Evolutionary conservation across 2,113 vertebrate species (phyloP), one percentile per base, ranked within the genome.

Genomic region (Chloroceryle aenea): DNA sequence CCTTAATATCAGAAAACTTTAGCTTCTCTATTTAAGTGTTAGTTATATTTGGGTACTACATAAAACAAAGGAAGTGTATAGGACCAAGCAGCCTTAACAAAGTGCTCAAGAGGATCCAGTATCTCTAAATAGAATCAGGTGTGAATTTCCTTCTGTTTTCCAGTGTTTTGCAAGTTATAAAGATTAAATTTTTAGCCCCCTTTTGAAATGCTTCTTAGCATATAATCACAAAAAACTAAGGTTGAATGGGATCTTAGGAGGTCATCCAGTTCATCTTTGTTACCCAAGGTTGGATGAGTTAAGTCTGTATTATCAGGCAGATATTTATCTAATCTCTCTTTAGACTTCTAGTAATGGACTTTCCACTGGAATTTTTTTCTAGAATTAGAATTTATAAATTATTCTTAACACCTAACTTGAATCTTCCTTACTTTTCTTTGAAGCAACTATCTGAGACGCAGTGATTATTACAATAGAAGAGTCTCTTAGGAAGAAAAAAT

Each of bases 1-100:
- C 84, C 32, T 79, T 91, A 76, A 93, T 88, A 62, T 29, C 34
- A 93, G 85, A 76, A 74, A 96, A 91, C 20, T 76, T 97, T n/a
- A 82, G 20, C 52, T 67, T 97, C 47, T 91, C 34, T 92, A 72
- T 78, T 83, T 94, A 94, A 87, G 66, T 42, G 22, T 74, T 32
- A 18, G 14, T 43, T 81, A 29, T 95, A 52, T 42, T 89, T 94
- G 47, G 19, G 9, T 80, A 64, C 19, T 50, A 92, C 67, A 71
- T 58, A 89, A 93, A 92, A 66, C 7, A 68, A 64, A 61, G 12
- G 9, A 40, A 14, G 3, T 50, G 5, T 80, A 29, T 47, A 68
- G 47, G 47, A 81, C 38, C 3, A 82, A 84, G 25, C 3, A 79
- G 10, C 9, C 43, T 75, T 14, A 61, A 53, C 75, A 64, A 61